Evolutionary conservation across 2,797 vertebrate genomes (phyloP).

Genomic region (Mormyrops attenuatus): DNA sequence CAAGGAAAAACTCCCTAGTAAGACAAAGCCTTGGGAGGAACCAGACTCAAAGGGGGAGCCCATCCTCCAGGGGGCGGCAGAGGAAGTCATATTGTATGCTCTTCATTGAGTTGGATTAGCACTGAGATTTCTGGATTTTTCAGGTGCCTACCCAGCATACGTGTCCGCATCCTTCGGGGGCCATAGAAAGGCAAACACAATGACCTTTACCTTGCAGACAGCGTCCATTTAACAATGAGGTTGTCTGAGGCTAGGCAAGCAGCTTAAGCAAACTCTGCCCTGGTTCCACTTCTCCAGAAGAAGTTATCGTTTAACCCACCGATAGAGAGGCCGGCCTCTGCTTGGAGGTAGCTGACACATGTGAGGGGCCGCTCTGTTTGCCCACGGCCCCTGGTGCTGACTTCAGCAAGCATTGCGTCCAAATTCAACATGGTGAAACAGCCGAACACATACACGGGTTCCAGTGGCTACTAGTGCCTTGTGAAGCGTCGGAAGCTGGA

Average conservation of each 20-base stretch:
- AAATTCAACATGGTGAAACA: constrained; percentile 16
- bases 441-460: background rate
- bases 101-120: background rate
- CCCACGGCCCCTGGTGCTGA: background rate
- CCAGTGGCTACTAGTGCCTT: background rate
- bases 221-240: background rate
- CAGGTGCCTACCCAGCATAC: background rate
- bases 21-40: background rate
- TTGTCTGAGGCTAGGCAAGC: background rate
- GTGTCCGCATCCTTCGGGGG: background rate
- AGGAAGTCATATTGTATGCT: background rate
- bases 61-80: background rate
- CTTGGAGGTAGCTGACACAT: background rate
- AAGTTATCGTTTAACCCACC: constrained; percentile 17
- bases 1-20: background rate
- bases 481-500: background rate
- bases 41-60: background rate
- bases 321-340: background rate
- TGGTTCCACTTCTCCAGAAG: background rate
- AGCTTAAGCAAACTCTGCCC: constrained; percentile 13
- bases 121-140: background rate
- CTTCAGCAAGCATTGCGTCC: background rate
- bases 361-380: constrained; percentile 18
- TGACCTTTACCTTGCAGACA: background rate
- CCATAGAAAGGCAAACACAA: background rate